Evolutionary conservation across 2,888 invertebrate genomes (phyloP).

Genomic region (Gortyna flavago): DNA sequence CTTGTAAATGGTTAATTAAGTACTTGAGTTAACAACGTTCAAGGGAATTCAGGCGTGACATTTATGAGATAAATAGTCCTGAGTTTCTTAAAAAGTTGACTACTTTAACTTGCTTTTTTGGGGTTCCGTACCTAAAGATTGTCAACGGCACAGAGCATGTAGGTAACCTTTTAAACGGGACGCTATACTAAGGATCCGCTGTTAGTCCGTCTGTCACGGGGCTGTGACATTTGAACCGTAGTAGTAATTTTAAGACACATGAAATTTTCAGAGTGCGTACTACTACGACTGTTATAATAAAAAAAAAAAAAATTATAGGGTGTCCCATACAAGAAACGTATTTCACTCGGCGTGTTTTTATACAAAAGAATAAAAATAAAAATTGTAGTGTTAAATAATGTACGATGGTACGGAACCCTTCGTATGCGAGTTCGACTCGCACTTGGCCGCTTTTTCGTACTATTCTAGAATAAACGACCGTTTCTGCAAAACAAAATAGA

Average conservation of each 20-base stretch:
- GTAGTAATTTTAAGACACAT: not conserved
- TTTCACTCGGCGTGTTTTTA: not conserved
- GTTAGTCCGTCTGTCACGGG: not conserved
- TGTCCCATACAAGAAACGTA: not conserved
- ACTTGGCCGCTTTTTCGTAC: not conserved
- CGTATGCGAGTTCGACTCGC: not conserved
- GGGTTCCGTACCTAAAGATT: not conserved
- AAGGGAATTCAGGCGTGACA: conserved; percentile 44
- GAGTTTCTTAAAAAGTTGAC: not conserved
- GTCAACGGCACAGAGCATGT: too few species aligned
- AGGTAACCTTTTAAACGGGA: too few species aligned
- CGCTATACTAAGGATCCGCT: not conserved
- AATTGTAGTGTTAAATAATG: not conserved
- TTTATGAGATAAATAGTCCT: conserved; percentile 36
- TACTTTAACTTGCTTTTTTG: not conserved
- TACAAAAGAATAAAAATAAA: too few species aligned
- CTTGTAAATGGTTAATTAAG: conserved; percentile 29
- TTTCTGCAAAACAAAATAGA: conserved; percentile 10
- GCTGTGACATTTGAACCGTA: not conserved
- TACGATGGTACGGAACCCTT: not conserved
- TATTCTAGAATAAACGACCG: not conserved
- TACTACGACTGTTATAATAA: not conserved
- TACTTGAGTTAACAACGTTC: conserved; percentile 47
- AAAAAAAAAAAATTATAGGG: not conserved
- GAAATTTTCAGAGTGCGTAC: not conserved